Evolutionary conservation across 2,113 vertebrate genomes (phyloP).

Genomic region (Macroglossus sobrinus): DNA sequence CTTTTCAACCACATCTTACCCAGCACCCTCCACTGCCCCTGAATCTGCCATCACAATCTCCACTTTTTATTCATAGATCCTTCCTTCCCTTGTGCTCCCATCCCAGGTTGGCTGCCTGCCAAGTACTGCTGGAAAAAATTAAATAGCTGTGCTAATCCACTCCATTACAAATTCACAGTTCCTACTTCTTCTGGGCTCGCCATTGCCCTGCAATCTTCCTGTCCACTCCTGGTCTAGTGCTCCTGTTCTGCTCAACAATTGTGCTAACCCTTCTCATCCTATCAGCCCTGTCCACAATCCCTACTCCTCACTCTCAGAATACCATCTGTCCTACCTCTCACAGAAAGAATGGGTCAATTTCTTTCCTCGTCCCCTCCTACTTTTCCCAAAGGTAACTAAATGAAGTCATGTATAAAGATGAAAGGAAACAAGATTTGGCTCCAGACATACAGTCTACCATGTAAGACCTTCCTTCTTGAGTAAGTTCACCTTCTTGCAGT

Average conservation of each 20-base stretch:
- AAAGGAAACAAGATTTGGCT: neutral
- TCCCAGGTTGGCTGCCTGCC: neutral
- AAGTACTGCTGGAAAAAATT: neutral
- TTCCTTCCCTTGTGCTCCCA: neutral
- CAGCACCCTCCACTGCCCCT: neutral
- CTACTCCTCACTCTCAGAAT: neutral
- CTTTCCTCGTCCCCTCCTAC: neutral
- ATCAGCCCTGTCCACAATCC: fast-evolving
- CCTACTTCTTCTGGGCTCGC: neutral
- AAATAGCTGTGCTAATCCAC: neutral
- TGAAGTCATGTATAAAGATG: neutral
- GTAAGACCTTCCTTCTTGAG: neutral
- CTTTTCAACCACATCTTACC: neutral
- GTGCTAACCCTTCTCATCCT: neutral
- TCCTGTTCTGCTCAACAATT: fast-evolving
- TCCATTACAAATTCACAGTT: neutral
- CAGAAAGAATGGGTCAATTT: neutral
- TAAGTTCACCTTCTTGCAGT: neutral
- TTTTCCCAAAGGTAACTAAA: neutral
- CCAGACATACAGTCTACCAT: fast-evolving
- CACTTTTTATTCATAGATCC: neutral
- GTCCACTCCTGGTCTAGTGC: neutral
- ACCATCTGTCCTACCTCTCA: neutral
- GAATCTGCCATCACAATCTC: no score
- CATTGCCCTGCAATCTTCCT: neutral